Evolutionary conservation across 2,888 invertebrate species (phyloP).

Genomic region (Leucozona laternaria): DNA sequence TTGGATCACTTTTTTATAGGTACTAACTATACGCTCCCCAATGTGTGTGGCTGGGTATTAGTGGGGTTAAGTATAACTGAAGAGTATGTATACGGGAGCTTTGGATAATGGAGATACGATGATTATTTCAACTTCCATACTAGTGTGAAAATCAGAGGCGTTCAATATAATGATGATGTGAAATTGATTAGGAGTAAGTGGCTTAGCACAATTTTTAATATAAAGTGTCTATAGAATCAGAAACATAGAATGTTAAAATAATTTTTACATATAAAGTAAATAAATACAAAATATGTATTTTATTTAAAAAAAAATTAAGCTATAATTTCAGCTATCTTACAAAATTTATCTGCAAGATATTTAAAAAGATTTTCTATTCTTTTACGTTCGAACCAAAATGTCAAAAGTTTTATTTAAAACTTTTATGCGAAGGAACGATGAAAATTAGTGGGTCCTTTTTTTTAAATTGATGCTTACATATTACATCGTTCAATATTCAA

Average conservation of each 20-base stretch:
- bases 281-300: too few relatives aligned
- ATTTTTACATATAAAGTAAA: not conserved
- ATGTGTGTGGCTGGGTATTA: constrained; percentile 67
- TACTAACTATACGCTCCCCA: constrained; percentile 62
- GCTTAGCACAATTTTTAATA: constrained; percentile 47
- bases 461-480: too few relatives aligned
- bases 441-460: too few relatives aligned
- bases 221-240: not conserved
- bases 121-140: constrained; percentile 52
- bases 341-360: too few relatives aligned
- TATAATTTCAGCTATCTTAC: too few relatives aligned
- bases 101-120: constrained; percentile 69
- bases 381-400: too few relatives aligned
- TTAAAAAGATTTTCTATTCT: too few relatives aligned
- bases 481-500: too few relatives aligned
- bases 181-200: constrained; percentile 32
- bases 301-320: too few relatives aligned
- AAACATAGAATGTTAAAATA: not conserved
- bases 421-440: too few relatives aligned
- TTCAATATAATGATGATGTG: constrained; percentile 27
- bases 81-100: constrained; percentile 72
- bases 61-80: constrained; percentile 66
- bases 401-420: too few relatives aligned
- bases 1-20: constrained; percentile 70
- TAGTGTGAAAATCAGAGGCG: constrained; percentile 64